phyloP scores from a whole-genome alignment of 2,888 invertebrate species.

The Nephrotoma appendiculata region DNA sequence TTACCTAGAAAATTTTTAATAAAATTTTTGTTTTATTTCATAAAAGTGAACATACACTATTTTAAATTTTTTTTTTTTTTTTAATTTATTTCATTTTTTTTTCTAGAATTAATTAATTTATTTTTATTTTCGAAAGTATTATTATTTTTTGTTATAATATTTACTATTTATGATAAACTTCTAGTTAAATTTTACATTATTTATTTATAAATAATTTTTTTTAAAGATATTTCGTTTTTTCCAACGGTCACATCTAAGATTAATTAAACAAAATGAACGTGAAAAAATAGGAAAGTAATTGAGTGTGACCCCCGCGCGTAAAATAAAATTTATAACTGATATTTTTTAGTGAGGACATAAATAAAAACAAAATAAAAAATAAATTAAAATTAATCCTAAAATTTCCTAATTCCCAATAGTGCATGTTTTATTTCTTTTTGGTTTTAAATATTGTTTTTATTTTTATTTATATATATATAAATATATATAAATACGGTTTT shows the following conservation, averaged over 20 bases:
- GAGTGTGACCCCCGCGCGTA: not conserved
- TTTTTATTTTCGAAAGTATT: constrained; percentile 6
- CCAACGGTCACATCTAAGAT: not conserved
- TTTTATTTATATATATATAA: constrained; percentile 5
- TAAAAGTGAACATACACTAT: not conserved
- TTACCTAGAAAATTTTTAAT: constrained; percentile 3
- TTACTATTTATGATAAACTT: not conserved
- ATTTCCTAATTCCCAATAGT: constrained; percentile 5
- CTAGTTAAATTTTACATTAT: constrained; percentile 1
- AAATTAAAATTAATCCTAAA: not conserved
- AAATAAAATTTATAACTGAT: not conserved
- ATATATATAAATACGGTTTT: constrained; percentile 1
- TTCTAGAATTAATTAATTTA: constrained; percentile 6
- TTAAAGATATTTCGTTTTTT: constrained; percentile 1
- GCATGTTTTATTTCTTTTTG: not conserved
- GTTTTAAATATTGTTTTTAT: not conserved
- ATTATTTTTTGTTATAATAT: not conserved
- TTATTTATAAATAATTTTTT: constrained; percentile 1
- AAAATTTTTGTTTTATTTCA: not conserved
- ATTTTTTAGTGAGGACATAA: not conserved
- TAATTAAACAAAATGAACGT: not conserved
- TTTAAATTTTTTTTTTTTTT: constrained; percentile 1
- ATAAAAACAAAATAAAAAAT: not conserved
- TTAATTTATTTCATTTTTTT: not conserved
- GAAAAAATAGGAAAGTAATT: not conserved